Conservation (phyloP, 2,888 invertebrate species). For the Anthophora plumipes region DNA sequence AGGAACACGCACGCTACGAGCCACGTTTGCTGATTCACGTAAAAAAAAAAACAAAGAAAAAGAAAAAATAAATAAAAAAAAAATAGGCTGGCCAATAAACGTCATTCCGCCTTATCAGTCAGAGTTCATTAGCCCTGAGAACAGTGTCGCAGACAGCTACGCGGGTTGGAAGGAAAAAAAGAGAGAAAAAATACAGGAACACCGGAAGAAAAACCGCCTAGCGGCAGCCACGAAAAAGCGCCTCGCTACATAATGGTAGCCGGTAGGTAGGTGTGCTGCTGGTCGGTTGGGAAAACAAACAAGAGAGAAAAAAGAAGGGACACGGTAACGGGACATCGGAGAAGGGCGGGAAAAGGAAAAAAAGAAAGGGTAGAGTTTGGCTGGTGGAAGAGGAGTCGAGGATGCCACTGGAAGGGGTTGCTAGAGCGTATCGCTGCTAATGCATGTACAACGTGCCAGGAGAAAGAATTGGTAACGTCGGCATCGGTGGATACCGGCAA, state of each 20-base stretch:
- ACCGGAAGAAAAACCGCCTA: conserved; percentile 36
- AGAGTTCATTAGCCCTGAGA: conserved; percentile 51
- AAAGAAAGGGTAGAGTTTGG: conserved; percentile 1
- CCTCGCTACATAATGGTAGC: conserved; percentile 41
- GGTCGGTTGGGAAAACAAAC: conserved; percentile 39
- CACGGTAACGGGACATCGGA: conserved; percentile 28
- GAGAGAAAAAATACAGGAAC: too few species aligned
- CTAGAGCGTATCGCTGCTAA: conserved; percentile 57
- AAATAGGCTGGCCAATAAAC: conserved; percentile 38
- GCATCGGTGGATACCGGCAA: conserved; percentile 29
- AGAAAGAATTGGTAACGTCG: conserved; percentile 51
- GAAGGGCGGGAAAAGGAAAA: background rate
- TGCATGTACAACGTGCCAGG: conserved; percentile 62
- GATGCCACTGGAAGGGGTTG: conserved; percentile 16
- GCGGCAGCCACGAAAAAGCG: conserved; percentile 18
- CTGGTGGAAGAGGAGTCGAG: background rate
- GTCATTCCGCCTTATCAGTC: conserved; percentile 50
- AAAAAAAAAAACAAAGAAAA: background rate
- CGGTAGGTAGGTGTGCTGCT: background rate
- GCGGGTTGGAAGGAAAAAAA: background rate
- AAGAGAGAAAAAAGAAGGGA: conserved; percentile 46
- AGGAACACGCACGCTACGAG: background rate
- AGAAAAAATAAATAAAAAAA: too few species aligned
- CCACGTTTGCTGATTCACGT: conserved; percentile 37
- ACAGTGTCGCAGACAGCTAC: conserved; percentile 32